Conservation (phyloP, 2,797 vertebrate genomes). For the Cichlasoma orientale region DNA sequence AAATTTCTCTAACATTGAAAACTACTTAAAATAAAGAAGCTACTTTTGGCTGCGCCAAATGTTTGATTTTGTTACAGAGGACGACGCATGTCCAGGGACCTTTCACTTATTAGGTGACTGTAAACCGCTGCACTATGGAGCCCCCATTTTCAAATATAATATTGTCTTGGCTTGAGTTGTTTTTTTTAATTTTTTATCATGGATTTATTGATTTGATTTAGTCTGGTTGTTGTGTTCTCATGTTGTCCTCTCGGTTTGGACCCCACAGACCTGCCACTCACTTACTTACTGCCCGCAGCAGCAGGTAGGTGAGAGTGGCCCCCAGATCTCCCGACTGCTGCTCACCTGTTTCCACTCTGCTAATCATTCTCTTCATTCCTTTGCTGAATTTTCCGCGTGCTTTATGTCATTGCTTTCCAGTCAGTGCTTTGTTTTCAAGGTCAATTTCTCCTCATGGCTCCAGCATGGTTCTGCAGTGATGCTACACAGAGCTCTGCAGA, state of each 20-base stretch:
- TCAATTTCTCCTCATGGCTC: background rate
- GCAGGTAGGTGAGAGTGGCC: no score
- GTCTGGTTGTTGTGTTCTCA: background rate
- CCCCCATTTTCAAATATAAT: background rate
- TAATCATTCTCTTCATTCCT: background rate
- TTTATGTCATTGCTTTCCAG: background rate
- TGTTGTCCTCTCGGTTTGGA: background rate
- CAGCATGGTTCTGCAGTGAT: background rate
- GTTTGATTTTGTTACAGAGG: background rate
- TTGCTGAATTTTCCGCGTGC: background rate
- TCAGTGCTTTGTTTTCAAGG: background rate
- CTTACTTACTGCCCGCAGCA: background rate
- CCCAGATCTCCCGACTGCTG: background rate
- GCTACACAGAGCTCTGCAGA: no score
- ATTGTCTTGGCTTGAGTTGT: background rate
- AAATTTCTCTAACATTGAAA: background rate
- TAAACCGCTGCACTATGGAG: background rate
- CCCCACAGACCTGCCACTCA: background rate
- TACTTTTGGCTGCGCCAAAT: background rate
- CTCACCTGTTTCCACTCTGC: background rate
- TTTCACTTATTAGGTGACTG: background rate
- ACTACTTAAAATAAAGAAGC: background rate
- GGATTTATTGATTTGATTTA: background rate
- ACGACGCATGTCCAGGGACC: background rate
- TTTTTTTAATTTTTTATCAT: background rate